A percentile compares a stretch with the other conserved stretches of the same genome.
Evolutionary conservation across 2,113 vertebrate genomes (phyloP).

Genomic region (Psittacula cyanocephala): DNA sequence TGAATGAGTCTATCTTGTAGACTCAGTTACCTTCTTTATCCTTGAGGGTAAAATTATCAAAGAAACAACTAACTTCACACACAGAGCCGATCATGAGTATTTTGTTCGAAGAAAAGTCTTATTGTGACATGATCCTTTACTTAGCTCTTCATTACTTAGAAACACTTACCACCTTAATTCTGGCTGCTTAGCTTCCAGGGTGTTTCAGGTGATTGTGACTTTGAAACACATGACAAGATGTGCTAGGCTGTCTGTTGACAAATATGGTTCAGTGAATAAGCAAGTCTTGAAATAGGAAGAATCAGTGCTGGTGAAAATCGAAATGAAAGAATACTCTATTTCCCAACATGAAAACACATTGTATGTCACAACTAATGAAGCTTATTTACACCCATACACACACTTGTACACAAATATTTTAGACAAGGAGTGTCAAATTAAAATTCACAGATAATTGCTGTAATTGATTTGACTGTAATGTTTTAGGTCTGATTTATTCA

Average conservation of each 20-base stretch:
- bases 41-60: neutral
- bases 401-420: neutral
- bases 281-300: neutral
- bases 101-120: neutral
- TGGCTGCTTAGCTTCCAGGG: neutral
- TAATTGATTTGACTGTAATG: neutral
- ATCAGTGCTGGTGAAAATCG: neutral
- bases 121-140: neutral
- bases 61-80: neutral
- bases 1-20: neutral
- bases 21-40: neutral
- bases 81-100: neutral
- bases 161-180: neutral
- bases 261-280: neutral
- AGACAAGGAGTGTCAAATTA: neutral
- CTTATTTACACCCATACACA: neutral
- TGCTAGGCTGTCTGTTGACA: neutral
- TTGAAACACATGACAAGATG: neutral
- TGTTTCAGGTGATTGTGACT: neutral
- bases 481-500: neutral
- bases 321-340: neutral
- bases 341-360: neutral
- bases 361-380: neutral
- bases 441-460: neutral
- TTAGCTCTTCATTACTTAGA: neutral